A percentile compares a stretch with the other conserved stretches of the same genome.
phyloP scores from a whole-genome alignment of 2,113 vertebrate species.

The Tragelaphus scriptus region DNA sequence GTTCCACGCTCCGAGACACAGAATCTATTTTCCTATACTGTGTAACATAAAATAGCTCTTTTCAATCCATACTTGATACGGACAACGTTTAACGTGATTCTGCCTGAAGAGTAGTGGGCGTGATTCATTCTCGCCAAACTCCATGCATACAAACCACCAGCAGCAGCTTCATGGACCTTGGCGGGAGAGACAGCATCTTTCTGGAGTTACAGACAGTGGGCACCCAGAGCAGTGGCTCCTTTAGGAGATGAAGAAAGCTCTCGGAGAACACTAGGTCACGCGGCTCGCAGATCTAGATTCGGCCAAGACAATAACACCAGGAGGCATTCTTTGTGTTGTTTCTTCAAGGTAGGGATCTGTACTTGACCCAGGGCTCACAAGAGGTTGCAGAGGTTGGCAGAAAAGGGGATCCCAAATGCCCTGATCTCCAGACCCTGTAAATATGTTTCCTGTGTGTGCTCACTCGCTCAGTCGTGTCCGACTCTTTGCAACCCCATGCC shows the following conservation, averaged over 20 bases:
- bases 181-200: neutral
- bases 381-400: too few species aligned
- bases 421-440: neutral
- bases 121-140: neutral
- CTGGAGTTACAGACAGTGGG: neutral
- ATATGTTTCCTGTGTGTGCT: neutral
- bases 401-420: neutral
- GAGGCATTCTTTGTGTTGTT: neutral
- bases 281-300: neutral
- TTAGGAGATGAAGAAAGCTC: neutral
- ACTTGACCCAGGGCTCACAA: neutral
- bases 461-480: accelerated
- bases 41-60: neutral
- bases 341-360: neutral
- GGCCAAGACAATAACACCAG: neutral
- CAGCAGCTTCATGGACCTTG: neutral
- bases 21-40: neutral
- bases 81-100: neutral
- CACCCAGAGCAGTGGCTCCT: neutral
- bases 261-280: neutral
- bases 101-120: neutral
- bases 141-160: neutral
- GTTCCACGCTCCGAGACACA: neutral
- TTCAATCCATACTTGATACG: neutral
- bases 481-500: neutral